These are phyloP conservation scores for Atlantisia rogersi DNA, from an alignment of 2,113 vertebrate species.

Conservation along the genomic window DNA sequence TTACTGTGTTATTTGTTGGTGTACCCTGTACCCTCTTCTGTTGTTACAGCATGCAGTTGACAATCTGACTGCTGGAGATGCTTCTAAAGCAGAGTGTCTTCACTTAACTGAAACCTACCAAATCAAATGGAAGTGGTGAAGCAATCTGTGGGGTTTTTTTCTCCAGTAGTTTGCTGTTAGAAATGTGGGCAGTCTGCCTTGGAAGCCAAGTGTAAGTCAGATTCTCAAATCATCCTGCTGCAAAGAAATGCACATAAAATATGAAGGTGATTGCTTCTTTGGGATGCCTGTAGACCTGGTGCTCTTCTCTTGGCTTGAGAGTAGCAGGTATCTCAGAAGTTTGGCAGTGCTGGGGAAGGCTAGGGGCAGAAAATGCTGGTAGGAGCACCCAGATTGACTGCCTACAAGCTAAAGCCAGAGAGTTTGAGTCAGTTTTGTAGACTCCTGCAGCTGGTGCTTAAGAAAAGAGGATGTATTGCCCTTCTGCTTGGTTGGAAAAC, in stretches of 20 bases:
- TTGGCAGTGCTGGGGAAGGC: neutral
- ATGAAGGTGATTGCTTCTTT: neutral
- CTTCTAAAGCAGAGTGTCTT: neutral
- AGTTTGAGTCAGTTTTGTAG: neutral
- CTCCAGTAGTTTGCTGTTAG: neutral
- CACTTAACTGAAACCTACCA: neutral
- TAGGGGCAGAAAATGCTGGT: neutral
- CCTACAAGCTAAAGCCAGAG: neutral
- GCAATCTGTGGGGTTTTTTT: neutral
- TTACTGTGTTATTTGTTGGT: neutral
- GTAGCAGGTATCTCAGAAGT: neutral
- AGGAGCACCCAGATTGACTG: neutral
- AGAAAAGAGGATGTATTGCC: neutral
- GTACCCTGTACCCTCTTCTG: neutral
- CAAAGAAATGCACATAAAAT: neutral
- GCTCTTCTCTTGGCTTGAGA: neutral
- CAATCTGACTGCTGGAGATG: neutral
- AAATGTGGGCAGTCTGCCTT: neutral
- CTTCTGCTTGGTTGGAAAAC: neutral
- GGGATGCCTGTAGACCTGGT: neutral
- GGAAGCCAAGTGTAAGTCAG: neutral
- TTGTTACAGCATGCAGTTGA: neutral
- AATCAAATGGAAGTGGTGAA: neutral
- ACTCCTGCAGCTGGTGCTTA: neutral
- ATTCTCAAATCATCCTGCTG: neutral